Conservation (phyloP, 2,888 invertebrate species). For the Tanypteryx hageni region DNA sequence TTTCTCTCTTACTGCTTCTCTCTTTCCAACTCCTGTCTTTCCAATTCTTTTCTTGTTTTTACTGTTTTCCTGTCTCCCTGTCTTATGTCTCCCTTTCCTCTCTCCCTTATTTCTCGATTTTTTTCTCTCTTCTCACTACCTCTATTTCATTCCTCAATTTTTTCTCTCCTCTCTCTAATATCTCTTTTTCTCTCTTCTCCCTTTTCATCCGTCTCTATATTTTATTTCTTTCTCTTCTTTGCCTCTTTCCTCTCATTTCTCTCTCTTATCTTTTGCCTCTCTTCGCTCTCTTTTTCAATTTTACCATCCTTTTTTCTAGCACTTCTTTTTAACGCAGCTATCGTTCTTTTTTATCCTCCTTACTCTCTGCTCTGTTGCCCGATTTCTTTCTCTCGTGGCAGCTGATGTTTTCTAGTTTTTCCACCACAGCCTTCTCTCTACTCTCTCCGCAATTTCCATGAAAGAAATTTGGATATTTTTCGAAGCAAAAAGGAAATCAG, state of each 20-base stretch:
- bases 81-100: background rate
- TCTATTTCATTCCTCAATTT: background rate
- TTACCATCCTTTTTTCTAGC: background rate
- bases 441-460: no score
- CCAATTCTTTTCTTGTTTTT: background rate
- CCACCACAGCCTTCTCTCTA: no score
- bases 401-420: no score
- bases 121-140: background rate
- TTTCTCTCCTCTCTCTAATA: background rate
- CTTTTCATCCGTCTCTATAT: background rate
- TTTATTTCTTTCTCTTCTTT: background rate
- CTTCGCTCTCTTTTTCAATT: background rate
- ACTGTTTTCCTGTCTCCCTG: background rate
- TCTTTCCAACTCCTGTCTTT: background rate
- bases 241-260: background rate
- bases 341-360: no score
- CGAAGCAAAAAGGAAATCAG: no score
- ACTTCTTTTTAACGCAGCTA: background rate
- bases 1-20: background rate
- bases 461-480: no score
- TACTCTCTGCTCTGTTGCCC: no score
- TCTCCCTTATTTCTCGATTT: background rate
- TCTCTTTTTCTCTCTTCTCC: background rate
- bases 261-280: background rate
- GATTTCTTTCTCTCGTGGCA: no score